Percentiles rank a stretch among this genome's conserved stretches.
phyloP scores from a whole-genome alignment of 2,888 invertebrate species.

The Orthosia gothica region DNA sequence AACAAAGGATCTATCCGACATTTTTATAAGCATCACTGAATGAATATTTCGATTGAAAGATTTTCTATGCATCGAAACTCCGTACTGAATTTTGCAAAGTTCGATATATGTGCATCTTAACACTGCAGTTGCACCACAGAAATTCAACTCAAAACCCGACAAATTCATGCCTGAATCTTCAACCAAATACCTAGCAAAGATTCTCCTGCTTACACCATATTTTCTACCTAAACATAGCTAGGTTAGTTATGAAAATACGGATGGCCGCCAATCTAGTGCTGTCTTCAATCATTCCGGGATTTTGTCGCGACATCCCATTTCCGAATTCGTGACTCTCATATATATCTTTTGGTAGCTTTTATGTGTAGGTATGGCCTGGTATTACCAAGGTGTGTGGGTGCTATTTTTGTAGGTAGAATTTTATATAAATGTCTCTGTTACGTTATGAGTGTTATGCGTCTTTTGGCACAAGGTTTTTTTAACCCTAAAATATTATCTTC shows the following conservation, averaged over 20 bases:
- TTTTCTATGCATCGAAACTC: no score
- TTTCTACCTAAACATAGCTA: slow-evolving; percentile 40
- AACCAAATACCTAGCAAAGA: background rate
- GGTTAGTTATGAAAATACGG: slow-evolving; percentile 63
- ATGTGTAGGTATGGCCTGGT: slow-evolving; percentile 6
- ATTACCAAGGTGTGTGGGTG: slow-evolving; percentile 41
- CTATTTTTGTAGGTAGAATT: slow-evolving; percentile 10
- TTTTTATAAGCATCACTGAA: no score
- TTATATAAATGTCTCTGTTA: slow-evolving; percentile 1
- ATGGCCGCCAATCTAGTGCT: slow-evolving; percentile 71
- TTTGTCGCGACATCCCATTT: slow-evolving; percentile 80
- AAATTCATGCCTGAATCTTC: background rate
- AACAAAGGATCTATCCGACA: no score
- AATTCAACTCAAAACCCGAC: background rate
- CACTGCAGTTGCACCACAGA: background rate
- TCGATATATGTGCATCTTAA: no score
- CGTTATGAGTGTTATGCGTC: background rate
- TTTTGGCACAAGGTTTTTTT: background rate
- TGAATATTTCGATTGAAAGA: no score
- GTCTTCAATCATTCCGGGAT: slow-evolving; percentile 83
- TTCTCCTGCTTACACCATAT: slow-evolving; percentile 2
- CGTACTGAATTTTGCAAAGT: no score
- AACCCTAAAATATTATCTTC: background rate
- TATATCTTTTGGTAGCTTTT: slow-evolving; percentile 42
- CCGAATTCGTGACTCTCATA: slow-evolving; percentile 70